phyloP scores from a whole-genome alignment of 2,797 vertebrate genomes.

The Nannoperca australis region DNA sequence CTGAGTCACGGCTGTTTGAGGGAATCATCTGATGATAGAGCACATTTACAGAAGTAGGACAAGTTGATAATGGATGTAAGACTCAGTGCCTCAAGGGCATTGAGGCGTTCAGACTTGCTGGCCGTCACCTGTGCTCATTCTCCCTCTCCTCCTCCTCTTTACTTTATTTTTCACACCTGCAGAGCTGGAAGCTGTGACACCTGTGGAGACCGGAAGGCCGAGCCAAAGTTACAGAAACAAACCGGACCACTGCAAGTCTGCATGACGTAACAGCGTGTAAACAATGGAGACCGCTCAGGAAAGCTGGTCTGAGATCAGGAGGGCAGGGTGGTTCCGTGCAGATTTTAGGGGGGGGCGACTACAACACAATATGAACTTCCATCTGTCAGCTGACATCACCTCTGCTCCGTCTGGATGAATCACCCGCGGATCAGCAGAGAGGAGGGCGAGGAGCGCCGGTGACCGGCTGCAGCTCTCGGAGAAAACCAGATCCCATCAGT shows the following conservation, averaged over 20 bases:
- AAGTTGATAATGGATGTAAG: background rate
- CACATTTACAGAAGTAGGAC: background rate
- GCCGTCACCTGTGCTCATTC: conserved; percentile 19
- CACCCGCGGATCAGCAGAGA: conserved; percentile 27
- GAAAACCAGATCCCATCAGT: conserved; percentile 36
- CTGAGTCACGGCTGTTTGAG: background rate
- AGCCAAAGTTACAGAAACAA: conserved; percentile 45
- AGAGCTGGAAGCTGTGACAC: conserved; percentile 40
- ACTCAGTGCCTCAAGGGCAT: conserved; percentile 32
- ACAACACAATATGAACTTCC: conserved; percentile 44
- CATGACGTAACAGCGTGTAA: conserved; percentile 63
- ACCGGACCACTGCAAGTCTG: background rate
- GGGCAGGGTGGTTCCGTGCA: background rate
- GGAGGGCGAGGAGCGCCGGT: background rate
- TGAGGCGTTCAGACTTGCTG: conserved; percentile 12
- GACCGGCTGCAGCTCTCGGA: conserved; percentile 31
- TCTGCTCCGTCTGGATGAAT: conserved; percentile 42
- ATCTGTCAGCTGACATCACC: conserved; percentile 52
- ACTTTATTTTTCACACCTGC: conserved; percentile 34
- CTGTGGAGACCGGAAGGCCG: conserved; percentile 46
- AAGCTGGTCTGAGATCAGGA: conserved; percentile 25
- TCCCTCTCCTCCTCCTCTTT: background rate
- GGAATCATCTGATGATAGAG: conserved; percentile 2
- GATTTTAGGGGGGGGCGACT: conserved; percentile 28
- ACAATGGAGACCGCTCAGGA: conserved; percentile 54